Conservation (phyloP, 2,113 vertebrate genomes). For the Lophotis ruficrista region DNA sequence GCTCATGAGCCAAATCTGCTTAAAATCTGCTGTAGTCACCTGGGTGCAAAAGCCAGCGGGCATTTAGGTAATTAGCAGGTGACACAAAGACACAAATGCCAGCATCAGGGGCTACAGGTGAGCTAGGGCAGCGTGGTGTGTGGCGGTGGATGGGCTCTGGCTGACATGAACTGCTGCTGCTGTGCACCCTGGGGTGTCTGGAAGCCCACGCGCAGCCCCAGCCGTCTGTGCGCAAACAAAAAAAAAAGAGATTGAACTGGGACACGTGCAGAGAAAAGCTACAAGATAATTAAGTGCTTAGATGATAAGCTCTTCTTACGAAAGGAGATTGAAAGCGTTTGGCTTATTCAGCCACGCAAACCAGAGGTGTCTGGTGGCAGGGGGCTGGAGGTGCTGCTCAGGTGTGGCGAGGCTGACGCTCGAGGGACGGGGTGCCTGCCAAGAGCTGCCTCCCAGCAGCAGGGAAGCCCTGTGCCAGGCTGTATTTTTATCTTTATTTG, state of each 20-base stretch:
- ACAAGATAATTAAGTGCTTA: conserved; percentile 44
- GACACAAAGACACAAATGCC: not conserved
- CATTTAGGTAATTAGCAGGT: not conserved
- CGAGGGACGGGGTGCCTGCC: not conserved
- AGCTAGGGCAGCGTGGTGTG: not conserved
- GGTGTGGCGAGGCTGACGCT: not conserved
- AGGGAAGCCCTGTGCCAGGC: not conserved
- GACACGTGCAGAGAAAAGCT: conserved; percentile 12
- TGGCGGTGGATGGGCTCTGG: fast-evolving
- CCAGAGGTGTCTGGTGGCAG: not conserved
- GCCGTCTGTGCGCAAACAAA: not conserved
- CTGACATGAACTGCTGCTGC: not conserved
- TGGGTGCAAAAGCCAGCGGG: not conserved
- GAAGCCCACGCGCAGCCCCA: fast-evolving
- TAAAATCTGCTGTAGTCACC: not conserved
- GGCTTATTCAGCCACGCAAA: not conserved
- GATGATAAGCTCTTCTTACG: conserved; percentile 49
- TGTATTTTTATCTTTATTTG: not conserved
- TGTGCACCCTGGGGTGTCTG: not conserved
- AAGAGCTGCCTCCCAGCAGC: not conserved
- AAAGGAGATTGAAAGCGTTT: conserved; percentile 43
- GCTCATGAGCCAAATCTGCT: not conserved
- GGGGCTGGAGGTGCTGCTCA: not conserved
- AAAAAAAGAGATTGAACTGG: not conserved
- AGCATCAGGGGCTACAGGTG: not conserved